Percentiles rank a stretch among this genome's conserved stretches.
These are phyloP conservation scores for Sphaerophoria taeniata DNA, from an alignment of 2,888 invertebrate species.

Conservation along the genomic window DNA sequence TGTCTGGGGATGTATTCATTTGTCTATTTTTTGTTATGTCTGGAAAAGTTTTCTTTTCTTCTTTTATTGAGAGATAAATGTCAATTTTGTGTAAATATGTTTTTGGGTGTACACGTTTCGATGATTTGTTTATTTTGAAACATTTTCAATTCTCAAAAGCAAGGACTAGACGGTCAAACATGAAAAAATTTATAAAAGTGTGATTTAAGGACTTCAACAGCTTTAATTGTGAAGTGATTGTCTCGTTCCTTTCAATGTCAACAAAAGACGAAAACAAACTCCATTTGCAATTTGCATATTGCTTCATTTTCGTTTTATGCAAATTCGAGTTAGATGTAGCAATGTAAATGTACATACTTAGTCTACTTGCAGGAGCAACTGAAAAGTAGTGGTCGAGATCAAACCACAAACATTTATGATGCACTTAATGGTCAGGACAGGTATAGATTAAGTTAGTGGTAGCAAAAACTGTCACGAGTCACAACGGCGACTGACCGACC, in stretches of 20 bases:
- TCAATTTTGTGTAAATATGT: no score
- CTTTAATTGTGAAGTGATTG: not conserved
- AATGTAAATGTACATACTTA: conserved; percentile 9
- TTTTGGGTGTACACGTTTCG: no score
- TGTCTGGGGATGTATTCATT: not conserved
- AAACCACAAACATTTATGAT: conserved; percentile 4
- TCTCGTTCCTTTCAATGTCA: not conserved
- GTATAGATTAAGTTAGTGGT: no score
- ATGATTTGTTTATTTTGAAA: no score
- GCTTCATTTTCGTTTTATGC: conserved; percentile 21
- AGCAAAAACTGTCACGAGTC: no score
- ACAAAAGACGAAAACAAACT: not conserved
- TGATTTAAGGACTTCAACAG: not conserved
- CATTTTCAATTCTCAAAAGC: no score
- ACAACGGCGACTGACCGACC: no score
- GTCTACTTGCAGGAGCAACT: not conserved
- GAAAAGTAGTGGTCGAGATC: no score
- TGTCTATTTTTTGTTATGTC: not conserved
- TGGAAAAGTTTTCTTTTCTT: no score
- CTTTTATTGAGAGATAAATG: no score
- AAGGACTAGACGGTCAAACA: no score
- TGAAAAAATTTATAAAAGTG: not conserved
- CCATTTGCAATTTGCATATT: not conserved
- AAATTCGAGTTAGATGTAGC: not conserved
- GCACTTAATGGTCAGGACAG: not conserved